These are phyloP conservation scores for Pseudeuparius sepicola DNA, from an alignment of 2,888 invertebrate genomes.

Conservation along the genomic window DNA sequence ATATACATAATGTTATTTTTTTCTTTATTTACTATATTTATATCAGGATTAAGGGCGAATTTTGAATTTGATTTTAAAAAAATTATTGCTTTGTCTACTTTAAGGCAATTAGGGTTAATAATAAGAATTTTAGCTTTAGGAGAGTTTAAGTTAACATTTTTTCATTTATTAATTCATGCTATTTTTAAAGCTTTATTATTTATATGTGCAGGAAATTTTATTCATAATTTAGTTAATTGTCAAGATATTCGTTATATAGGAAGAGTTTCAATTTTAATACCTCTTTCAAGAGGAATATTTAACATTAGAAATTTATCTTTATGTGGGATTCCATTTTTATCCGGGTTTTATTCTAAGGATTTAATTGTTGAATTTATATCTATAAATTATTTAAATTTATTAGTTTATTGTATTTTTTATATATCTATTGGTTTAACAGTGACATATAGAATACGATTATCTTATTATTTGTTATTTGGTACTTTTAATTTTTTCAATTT, in stretches of 20 bases:
- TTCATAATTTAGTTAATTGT: conserved; percentile 51
- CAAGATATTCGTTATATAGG: conserved; percentile 62
- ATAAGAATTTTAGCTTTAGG: conserved; percentile 43
- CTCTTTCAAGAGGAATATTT: conserved; percentile 43
- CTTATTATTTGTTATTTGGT: conserved; percentile 45
- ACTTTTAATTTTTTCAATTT: conserved; percentile 41
- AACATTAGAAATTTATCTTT: conserved; percentile 35
- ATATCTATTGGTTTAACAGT: conserved; percentile 49
- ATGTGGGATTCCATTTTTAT: conserved; percentile 39
- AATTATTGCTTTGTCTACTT: conserved; percentile 62
- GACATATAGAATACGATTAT: conserved; percentile 37
- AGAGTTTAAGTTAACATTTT: conserved; percentile 49
- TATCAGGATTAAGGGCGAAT: conserved; percentile 49
- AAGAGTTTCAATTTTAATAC: conserved; percentile 40
- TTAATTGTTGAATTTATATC: conserved; percentile 49
- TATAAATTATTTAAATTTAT: conserved; percentile 44
- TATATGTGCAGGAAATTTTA: conserved; percentile 59
- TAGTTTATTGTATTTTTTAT: conserved; percentile 46
- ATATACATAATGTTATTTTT: conserved; percentile 48
- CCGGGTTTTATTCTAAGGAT: conserved; percentile 53
- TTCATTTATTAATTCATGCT: conserved; percentile 64
- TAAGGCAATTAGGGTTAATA: conserved; percentile 67
- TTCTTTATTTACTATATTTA: conserved; percentile 50
- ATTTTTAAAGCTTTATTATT: conserved; percentile 68
- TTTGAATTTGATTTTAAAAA: conserved; percentile 65